Percentiles rank a stretch among this genome's conserved stretches.
phyloP scores from a whole-genome alignment of 2,113 vertebrate species.

The Petrocephalus microphthalmus region DNA sequence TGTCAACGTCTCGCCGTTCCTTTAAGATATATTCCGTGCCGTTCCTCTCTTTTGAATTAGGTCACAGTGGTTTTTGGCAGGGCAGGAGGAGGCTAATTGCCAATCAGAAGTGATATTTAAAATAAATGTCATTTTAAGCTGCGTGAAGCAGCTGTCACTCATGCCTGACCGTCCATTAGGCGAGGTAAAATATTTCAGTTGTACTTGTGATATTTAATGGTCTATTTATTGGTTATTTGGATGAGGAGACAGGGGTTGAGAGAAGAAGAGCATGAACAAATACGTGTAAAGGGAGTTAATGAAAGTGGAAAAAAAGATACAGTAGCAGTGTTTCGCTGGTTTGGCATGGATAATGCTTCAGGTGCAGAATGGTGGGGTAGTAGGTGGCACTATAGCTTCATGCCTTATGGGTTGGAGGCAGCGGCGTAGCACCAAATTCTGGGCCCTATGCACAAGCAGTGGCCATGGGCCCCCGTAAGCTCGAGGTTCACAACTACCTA shows the following conservation, averaged over 20 bases:
- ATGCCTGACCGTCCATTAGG: not conserved
- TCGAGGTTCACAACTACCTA: too few relatives aligned
- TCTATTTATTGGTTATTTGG: not conserved
- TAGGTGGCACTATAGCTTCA: not conserved
- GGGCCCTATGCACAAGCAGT: too few relatives aligned
- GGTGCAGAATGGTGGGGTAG: not conserved
- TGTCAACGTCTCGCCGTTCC: not conserved
- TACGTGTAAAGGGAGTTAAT: not conserved
- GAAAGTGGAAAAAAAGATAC: not conserved
- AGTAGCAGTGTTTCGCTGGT: not conserved
- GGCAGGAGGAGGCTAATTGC: constrained; percentile 14
- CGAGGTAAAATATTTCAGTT: not conserved
- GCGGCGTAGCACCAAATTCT: too few relatives aligned
- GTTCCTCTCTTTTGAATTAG: constrained; percentile 31
- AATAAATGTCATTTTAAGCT: constrained; percentile 18
- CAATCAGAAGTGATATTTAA: constrained; percentile 13
- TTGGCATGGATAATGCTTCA: not conserved
- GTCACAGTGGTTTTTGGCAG: not conserved
- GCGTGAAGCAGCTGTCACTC: not conserved
- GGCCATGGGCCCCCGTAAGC: too few relatives aligned
- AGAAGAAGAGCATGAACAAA: not conserved
- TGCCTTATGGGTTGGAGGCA: not conserved
- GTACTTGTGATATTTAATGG: not conserved
- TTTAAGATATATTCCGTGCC: not conserved
- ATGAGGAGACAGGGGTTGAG: not conserved